Evolutionary conservation across 2,113 vertebrate species (phyloP).

Genomic region (Silurus glanis): DNA sequence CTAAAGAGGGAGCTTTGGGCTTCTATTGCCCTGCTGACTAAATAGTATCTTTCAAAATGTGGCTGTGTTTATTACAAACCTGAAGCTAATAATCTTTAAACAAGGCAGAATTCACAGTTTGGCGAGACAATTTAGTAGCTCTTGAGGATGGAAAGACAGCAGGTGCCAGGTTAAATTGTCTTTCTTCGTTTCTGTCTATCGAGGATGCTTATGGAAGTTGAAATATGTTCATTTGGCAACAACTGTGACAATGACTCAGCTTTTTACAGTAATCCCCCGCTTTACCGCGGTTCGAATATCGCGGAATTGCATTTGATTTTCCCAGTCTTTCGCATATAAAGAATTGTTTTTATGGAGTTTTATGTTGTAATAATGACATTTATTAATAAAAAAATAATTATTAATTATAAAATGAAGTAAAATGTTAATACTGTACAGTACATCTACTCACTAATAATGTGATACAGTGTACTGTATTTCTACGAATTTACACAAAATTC

Average conservation of each 20-base stretch:
- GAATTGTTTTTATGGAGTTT: too few species aligned
- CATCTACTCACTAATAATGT: too few species aligned
- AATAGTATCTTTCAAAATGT: slow-evolving; percentile 61
- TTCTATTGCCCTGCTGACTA: slow-evolving; percentile 63
- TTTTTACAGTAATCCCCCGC: too few species aligned
- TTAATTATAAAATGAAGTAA: too few species aligned
- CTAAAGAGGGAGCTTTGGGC: slow-evolving; percentile 55
- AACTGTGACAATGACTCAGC: background rate
- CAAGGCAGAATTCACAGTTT: slow-evolving; percentile 52
- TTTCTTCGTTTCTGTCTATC: background rate
- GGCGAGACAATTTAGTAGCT: slow-evolving; percentile 36
- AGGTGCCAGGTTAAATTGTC: background rate
- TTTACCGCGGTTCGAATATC: too few species aligned
- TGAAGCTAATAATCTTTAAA: slow-evolving; percentile 53
- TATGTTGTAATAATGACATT: too few species aligned
- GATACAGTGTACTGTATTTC: too few species aligned
- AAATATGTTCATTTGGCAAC: background rate
- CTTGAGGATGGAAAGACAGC: background rate
- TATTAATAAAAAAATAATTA: too few species aligned
- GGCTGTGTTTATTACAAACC: slow-evolving; percentile 58
- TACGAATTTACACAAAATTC: too few species aligned
- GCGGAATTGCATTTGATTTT: too few species aligned
- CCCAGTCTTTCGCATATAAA: too few species aligned
- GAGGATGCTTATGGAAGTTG: background rate
- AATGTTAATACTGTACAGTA: too few species aligned